Evolutionary conservation across 2,797 vertebrate species (phyloP), one percentile per base, ranked within the genome.

Genomic region (Cyprinodon diabolis): DNA sequence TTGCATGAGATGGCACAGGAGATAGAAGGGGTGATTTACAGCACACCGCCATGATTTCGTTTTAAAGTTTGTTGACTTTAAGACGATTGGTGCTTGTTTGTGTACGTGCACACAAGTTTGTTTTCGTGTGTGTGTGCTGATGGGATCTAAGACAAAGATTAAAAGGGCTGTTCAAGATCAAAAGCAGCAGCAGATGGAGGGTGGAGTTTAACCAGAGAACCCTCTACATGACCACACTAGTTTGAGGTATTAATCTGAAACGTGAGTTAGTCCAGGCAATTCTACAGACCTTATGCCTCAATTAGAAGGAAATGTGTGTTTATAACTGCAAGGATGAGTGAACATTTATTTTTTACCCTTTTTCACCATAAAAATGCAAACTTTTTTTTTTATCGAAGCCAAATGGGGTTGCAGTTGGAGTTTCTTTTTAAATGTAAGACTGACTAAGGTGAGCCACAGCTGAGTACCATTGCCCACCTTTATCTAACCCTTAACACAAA

Each of bases 21-120:
- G 90, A 90, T 89, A 75, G 35, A n/a, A 15, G 37, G 62, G 66
- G 74, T 55, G 78, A 86, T 79, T 83, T 86, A 88, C 77, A 87
- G 77, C 51, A 60, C 7, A 6, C 87, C 84, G 9, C 83, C 77
- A 88, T 88, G 72, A 72, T 85, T 83, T 56, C 55, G 74, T 85
- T 86, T 76, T 71, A 82, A 77, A 83, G 80, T 86, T 87, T 91
- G 90, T 88, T 92, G 86, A 73, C 73, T 83, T 80, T 81, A 57
- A 80, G 85, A 77, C 68, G 60, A 70, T 47, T 48, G 17, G 52
- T 79, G 78, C 84, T 23, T 71, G 72, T 86, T 79, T 74, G 84
- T 80, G 19, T 13, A 17, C 75, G 68, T 58, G 55, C 40, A 23
- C 14, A 65, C 21, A 8, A 65, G 62, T n/a, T 6, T 40, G 35